These are phyloP conservation scores for Pantherophis alleghaniensis DNA, from an alignment of 2,797 vertebrate species.

Conservation along the genomic window DNA sequence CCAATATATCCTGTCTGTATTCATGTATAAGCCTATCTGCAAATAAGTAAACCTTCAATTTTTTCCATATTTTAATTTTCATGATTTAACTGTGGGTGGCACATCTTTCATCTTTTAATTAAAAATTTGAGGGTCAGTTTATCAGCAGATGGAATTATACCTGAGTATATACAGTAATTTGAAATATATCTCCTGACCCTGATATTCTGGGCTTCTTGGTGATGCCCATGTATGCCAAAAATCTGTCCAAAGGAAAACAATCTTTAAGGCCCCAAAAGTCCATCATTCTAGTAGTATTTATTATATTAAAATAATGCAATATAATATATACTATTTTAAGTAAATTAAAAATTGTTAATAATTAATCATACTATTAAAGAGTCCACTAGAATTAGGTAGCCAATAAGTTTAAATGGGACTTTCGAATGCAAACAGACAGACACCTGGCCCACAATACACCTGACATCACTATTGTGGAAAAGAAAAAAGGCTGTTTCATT, in stretches of 20 bases:
- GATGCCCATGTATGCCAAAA: not conserved
- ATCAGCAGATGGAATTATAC: not conserved
- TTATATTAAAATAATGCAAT: not conserved
- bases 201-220: not conserved
- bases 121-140: not conserved
- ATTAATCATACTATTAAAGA: not conserved
- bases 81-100: not conserved
- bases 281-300: not conserved
- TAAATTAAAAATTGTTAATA: not conserved
- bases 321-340: not conserved
- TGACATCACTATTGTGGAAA: not conserved
- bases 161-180: not conserved
- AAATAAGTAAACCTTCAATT: not conserved
- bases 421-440: not conserved
- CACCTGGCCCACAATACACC: not conserved
- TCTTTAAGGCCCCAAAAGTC: not conserved
- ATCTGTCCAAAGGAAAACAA: not conserved
- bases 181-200: not conserved
- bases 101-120: not conserved
- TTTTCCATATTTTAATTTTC: not conserved
- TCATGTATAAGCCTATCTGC: not conserved
- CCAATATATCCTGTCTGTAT: not conserved
- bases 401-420: not conserved
- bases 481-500: not conserved
- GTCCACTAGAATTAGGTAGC: not conserved